Evolutionary conservation across 2,888 invertebrate species (phyloP).

Genomic region (Drosophila seclusa): DNA sequence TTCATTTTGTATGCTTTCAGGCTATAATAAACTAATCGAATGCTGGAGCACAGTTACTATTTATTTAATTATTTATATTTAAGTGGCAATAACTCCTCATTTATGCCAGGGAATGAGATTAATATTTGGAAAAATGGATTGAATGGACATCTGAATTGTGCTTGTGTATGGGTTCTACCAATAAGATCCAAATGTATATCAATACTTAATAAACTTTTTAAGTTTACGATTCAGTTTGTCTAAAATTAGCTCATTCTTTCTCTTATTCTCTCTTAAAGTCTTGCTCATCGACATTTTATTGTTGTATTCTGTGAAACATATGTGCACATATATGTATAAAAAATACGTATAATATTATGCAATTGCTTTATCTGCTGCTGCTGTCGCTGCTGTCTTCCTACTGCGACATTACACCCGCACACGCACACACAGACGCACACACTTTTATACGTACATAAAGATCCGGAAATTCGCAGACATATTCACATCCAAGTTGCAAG

Average conservation of each 20-base stretch:
- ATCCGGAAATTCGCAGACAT: conserved; percentile 39
- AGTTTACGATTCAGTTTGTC: not conserved
- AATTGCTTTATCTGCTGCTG: not conserved
- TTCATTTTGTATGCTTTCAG: not conserved
- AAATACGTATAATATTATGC: not conserved
- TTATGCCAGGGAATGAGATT: not conserved
- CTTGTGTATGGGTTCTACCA: not conserved
- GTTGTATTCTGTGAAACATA: not conserved
- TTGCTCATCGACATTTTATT: not conserved
- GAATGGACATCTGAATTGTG: not conserved
- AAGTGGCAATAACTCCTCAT: not conserved
- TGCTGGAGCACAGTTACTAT: not conserved
- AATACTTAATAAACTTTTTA: not conserved
- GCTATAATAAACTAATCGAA: not conserved
- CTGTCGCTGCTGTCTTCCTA: not conserved
- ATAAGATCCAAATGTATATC: not conserved
- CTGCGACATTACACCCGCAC: not conserved
- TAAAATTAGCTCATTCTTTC: not conserved
- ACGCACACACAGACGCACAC: not conserved
- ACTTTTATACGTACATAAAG: not conserved
- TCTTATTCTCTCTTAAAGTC: not conserved
- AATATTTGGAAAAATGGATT: not conserved
- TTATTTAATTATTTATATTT: not conserved
- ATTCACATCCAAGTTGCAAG: conserved; percentile 31
- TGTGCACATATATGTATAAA: not conserved